Percentiles rank a stretch among this genome's conserved stretches.
Evolutionary conservation across 2,797 vertebrate species (phyloP).

Genomic region (Thunnus albacares): DNA sequence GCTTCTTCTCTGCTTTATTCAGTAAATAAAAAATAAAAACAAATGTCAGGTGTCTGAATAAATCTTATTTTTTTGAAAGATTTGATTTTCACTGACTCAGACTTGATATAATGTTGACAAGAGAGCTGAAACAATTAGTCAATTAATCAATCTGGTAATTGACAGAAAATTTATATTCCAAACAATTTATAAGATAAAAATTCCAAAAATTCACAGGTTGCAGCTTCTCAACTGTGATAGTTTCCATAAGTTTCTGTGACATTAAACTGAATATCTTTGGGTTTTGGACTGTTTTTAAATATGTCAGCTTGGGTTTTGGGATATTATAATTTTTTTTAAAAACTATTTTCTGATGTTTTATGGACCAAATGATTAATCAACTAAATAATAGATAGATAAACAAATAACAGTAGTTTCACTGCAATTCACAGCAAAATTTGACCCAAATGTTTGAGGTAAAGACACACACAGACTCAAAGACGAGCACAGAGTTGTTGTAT

Average conservation of each 20-base stretch:
- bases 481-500: constrained; percentile 41
- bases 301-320: neutral
- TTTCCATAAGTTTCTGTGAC: neutral
- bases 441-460: neutral
- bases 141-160: no score
- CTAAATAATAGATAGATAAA: neutral
- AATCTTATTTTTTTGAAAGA: no score
- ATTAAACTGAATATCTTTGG: neutral
- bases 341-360: neutral
- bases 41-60: no score
- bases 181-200: no score
- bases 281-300: neutral
- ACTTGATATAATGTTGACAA: no score
- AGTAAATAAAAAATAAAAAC: neutral
- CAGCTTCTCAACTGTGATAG: neutral
- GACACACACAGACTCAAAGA: constrained; percentile 50
- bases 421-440: no score
- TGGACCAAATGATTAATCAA: neutral
- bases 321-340: neutral
- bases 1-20: neutral
- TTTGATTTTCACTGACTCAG: no score
- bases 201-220: no score
- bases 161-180: no score
- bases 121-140: no score
- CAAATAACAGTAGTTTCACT: neutral